These are phyloP conservation scores for Drosophila dunni DNA, from an alignment of 1,140 invertebrate genomes.

Conservation along the genomic window DNA sequence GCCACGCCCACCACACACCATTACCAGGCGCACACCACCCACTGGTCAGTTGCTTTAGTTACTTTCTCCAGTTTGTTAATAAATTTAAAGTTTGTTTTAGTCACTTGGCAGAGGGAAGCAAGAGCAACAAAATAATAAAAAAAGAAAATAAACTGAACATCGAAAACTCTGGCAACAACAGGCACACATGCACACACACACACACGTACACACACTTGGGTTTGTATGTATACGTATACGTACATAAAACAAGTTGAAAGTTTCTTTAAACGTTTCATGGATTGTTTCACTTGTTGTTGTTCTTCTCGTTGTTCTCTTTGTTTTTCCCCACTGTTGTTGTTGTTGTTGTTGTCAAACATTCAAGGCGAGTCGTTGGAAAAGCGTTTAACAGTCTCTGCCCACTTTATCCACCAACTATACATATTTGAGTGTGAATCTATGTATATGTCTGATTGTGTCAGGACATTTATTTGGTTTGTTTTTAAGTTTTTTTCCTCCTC, in stretches of 20 bases:
- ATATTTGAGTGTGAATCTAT: slow-evolving; percentile 1
- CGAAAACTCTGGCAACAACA: slow-evolving; percentile 24
- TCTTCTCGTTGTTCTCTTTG: slow-evolving; percentile 32
- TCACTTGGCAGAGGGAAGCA: slow-evolving; percentile 24
- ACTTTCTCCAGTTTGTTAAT: slow-evolving; percentile 70
- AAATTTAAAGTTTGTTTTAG: slow-evolving; percentile 79
- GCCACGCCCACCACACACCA: slow-evolving; percentile 19
- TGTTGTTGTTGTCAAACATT: slow-evolving; percentile 26
- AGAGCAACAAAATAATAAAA: slow-evolving; percentile 8
- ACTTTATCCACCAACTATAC: slow-evolving; percentile 37
- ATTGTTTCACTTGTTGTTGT: slow-evolving; percentile 64
- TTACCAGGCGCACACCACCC: not conserved
- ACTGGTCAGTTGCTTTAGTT: slow-evolving; percentile 42
- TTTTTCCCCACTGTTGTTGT: slow-evolving; percentile 6
- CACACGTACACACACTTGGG: slow-evolving; percentile 37
- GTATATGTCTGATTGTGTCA: slow-evolving; percentile 28
- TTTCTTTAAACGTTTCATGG: slow-evolving; percentile 78
- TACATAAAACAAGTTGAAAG: slow-evolving; percentile 63
- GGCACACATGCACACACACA: not conserved
- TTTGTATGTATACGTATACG: slow-evolving; percentile 9
- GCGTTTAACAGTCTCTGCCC: slow-evolving; percentile 73
- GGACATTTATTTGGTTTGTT: slow-evolving; percentile 79
- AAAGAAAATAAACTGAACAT: slow-evolving; percentile 21
- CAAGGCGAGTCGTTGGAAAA: slow-evolving; percentile 53
- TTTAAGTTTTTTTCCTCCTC: slow-evolving; percentile 54